phyloP scores from a whole-genome alignment of 2,888 invertebrate genomes.

The Mesorhabditis sp. region DNA sequence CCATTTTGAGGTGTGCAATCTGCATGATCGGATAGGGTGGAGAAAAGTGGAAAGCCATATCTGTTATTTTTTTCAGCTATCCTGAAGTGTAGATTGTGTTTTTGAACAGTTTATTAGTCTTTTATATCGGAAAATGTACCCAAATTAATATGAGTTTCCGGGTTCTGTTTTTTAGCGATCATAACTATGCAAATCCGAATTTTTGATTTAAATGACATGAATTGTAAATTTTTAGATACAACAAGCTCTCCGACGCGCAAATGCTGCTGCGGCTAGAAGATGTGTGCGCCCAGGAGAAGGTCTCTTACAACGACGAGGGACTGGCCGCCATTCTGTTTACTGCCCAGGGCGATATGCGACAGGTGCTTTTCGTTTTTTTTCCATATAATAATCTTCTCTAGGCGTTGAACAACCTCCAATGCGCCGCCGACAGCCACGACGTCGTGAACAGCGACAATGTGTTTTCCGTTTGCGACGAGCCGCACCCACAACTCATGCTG shows the following conservation, averaged over 20 bases:
- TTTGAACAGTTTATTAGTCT: too few species aligned
- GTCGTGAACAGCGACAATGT: constrained; percentile 88
- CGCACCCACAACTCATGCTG: constrained; percentile 87
- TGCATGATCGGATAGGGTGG: too few species aligned
- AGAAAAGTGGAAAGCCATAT: too few species aligned
- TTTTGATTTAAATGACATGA: too few species aligned
- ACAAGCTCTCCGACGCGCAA: constrained; percentile 83
- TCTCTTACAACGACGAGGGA: constrained; percentile 85
- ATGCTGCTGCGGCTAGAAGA: constrained; percentile 77
- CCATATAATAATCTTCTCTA: constrained; percentile 27
- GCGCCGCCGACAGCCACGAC: constrained; percentile 85
- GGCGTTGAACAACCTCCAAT: constrained; percentile 93
- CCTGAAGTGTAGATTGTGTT: too few species aligned
- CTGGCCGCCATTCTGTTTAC: constrained; percentile 93
- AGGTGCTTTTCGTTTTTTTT: constrained; percentile 61
- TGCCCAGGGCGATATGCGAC: constrained; percentile 96
- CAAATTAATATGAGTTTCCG: too few species aligned
- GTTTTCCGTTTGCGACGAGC: constrained; percentile 90
- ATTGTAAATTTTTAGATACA: constrained; percentile 68
- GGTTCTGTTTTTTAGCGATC: too few species aligned
- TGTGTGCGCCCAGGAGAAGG: constrained; percentile 61
- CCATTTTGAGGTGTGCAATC: constrained; percentile 68
- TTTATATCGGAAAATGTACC: too few species aligned
- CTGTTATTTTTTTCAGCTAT: too few species aligned
- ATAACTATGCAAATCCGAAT: too few species aligned